Evolutionary conservation across 2,113 vertebrate genomes (phyloP), one percentile per base, ranked within the genome.

Genomic region (Laticauda laticaudata): DNA sequence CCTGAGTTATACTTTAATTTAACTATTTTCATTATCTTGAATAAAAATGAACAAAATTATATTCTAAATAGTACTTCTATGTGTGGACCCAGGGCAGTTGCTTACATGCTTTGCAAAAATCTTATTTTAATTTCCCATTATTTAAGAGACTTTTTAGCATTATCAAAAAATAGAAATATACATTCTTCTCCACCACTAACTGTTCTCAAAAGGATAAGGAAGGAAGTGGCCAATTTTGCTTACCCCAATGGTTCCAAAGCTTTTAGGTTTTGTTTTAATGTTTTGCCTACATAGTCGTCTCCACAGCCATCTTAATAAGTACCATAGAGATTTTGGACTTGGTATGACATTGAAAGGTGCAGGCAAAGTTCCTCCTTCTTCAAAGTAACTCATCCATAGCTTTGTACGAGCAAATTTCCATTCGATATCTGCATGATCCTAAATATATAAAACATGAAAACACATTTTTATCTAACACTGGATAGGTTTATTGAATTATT

Each of bases 371-470:
- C 98, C 99, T 43, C 99, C 99, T 98, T 99, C 99, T 97, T 99
- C 99, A 96, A 99, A 99, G 94, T 99, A 99, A 96, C 99, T 99
- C 99, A 99, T 99, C 99, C 99, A 99, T 92, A 99, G 97, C 96
- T 99, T 99, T 89, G 99, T 99, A 96, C 99, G 98, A 93, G 99
- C 99, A 97, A 99, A 99, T 96, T 99, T 99, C 99, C 99, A 99
- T 94, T 99, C 99, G 93, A 99, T 99, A 93, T 99, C 99, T 91
- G 99, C 99, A 93, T 99, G 99, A 96, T 99, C 99, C 99, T 99
- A 95, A 88, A 96, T 21, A 89, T 20, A 89, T n/a, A 56, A 57
- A 89, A 59, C 56, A 95, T 11, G 91, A 64, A n/a, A 97, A 34
- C 18, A 86, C n/a, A 75, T 91, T 54, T 59, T 91, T 20, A 59